Base-by-base conservation (phyloP, 1,140 invertebrate genomes). In the Atta cephalotes region DNA sequence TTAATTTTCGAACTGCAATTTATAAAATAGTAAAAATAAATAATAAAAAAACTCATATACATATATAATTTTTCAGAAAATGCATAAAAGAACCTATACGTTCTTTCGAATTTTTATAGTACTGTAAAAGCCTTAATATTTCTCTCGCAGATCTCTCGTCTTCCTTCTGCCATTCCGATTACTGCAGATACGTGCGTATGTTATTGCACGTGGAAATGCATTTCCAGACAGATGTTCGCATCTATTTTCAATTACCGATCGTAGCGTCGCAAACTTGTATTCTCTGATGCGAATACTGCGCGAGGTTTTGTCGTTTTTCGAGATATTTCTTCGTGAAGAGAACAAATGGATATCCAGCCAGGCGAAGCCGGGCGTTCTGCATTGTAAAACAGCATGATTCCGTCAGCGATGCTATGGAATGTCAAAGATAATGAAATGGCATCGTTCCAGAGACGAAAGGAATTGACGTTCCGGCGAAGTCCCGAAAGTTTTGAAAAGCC, bases 341-440 rank as follows among this genome's bases (percentile, higher is more conserved):
- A 72, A 58, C 18, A 21, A 3, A 76, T 63, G 25, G 35, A 53
- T 35, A 12, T 14, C 3, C n/a, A 12, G 51, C 35, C 51, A 14
- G 25, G 49, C 28, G 21, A 16, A 77, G 16, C 16, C 31, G 5
- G 65, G 31, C 21, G n/a, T 66, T 79, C 21, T 79, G 62, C 72
- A 79, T 78, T 68, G 82, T 65, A 79, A 68, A 78, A 18, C 35
- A 85, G 74, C 60, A n/a, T 12, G 25, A 25, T 14, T 76, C n/a
- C 62, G 77, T 80, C n/a, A 51, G 66, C 60, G 71, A 85, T 14
- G 58, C 49, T 16, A 14, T 21, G 60, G 58, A 70, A 70, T n/a
- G 66, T 70, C 16, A 62, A 80, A 45, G 80, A 87, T 89, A 90
- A 90, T 89, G 89, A 90, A 90, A 89, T 90, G 88, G 89, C 88